Conservation (phyloP, 2,888 invertebrate species). For the Fragum fragum region DNA sequence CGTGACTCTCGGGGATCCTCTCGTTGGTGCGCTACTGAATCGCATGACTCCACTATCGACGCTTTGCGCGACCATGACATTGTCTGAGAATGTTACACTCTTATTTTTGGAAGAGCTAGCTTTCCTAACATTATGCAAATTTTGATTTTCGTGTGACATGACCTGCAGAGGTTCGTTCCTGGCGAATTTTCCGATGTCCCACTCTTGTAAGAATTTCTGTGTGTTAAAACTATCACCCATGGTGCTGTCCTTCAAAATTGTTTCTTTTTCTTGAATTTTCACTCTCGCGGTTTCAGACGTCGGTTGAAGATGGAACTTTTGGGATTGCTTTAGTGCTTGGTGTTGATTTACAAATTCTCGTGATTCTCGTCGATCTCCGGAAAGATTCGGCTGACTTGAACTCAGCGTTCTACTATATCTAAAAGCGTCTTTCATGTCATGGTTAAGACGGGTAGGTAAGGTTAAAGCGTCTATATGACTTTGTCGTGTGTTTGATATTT, state of each 20-base stretch:
- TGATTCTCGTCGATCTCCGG: conserved; percentile 73
- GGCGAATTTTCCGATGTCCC: conserved; percentile 74
- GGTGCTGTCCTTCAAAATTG: conserved; percentile 76
- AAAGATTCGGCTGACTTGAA: conserved; percentile 69
- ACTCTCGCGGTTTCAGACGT: conserved; percentile 72
- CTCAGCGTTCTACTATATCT: conserved; percentile 75
- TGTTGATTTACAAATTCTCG: conserved; percentile 70
- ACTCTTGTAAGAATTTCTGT: conserved; percentile 84
- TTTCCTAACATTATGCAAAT: conserved; percentile 73
- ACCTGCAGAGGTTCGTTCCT: conserved; percentile 80
- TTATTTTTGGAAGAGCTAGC: conserved; percentile 69
- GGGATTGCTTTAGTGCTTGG: conserved; percentile 69
- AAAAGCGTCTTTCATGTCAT: conserved; percentile 77
- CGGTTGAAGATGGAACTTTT: conserved; percentile 80
- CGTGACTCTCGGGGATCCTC: conserved; percentile 54
- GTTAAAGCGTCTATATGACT: conserved; percentile 81
- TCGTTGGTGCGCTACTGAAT: conserved; percentile 71
- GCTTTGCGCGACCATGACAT: conserved; percentile 78
- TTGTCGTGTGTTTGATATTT: conserved; percentile 77
- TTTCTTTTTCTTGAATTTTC: conserved; percentile 78
- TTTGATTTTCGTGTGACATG: conserved; percentile 83
- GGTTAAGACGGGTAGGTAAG: conserved; percentile 76
- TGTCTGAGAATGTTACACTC: conserved; percentile 79
- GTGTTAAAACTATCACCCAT: conserved; percentile 83
- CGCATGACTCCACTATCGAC: conserved; percentile 70